Conservation (phyloP, 2,113 vertebrate genomes). For the Neolamprologus longior region DNA sequence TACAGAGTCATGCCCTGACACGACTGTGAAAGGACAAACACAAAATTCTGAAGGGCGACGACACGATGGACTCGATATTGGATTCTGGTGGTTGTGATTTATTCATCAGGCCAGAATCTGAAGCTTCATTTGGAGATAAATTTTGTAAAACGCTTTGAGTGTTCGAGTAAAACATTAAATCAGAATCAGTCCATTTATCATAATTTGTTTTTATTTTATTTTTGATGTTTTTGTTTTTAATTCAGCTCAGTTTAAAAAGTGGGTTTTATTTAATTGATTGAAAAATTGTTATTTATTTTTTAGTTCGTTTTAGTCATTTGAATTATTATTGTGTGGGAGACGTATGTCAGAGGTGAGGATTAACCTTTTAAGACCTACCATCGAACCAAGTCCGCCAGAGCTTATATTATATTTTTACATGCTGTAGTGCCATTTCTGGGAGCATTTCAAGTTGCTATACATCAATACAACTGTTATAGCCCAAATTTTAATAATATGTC, state of each 20-base stretch:
- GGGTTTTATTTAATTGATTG: background rate
- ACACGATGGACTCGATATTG: background rate
- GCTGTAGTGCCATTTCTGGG: too few relatives aligned
- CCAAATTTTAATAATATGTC: rapidly evolving
- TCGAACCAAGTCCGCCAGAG: too few relatives aligned
- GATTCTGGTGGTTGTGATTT: background rate
- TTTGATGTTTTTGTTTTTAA: background rate
- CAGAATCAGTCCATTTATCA: background rate
- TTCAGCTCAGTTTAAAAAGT: background rate
- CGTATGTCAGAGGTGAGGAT: background rate
- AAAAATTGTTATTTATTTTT: background rate
- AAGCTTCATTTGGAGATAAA: background rate
- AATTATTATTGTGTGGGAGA: background rate
- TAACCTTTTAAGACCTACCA: too few relatives aligned
- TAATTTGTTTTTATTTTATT: background rate
- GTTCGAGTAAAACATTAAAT: background rate
- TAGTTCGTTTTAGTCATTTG: background rate
- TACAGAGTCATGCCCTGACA: background rate
- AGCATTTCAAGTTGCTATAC: too few relatives aligned
- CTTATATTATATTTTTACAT: too few relatives aligned
- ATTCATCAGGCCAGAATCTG: background rate
- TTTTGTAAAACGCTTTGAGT: background rate
- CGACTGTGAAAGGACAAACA: background rate
- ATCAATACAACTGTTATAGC: too few relatives aligned
- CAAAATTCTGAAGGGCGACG: background rate